phyloP scores from a whole-genome alignment of 92 coral and sea anemone species.

The Heliopora coerulea region DNA sequence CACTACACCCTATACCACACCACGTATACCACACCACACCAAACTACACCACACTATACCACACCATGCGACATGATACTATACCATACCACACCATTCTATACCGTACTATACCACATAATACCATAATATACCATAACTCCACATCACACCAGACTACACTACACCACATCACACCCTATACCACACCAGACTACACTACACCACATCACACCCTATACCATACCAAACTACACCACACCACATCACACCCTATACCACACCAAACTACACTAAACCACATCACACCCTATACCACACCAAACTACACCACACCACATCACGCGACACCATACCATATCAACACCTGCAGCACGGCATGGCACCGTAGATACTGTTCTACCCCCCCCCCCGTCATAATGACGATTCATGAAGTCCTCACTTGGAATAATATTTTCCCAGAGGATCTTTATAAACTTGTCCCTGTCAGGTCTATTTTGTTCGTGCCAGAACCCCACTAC shows the following conservation, averaged over 20 bases:
- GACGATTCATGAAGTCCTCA: constrained; percentile 5
- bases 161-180: background rate
- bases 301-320: background rate
- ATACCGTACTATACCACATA: no score
- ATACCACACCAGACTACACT: background rate
- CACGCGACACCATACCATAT: no score
- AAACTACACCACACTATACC: background rate
- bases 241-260: background rate
- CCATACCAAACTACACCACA: background rate
- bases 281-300: background rate
- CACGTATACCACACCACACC: background rate
- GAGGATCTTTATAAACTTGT: constrained; percentile 63
- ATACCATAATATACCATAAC: background rate
- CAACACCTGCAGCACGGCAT: no score
- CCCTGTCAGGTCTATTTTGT: constrained; percentile 92
- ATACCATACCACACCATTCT: background rate
- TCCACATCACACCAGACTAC: background rate
- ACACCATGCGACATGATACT: background rate
- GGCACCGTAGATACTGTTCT: no score
- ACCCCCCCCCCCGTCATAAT: no score
- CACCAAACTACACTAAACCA: background rate
- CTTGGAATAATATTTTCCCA: constrained; percentile 74
- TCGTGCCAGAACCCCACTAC: constrained; percentile 94
- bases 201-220: background rate
- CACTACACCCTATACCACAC: background rate